These are phyloP conservation scores for Hippocampus zosterae DNA, from an alignment of 2,113 vertebrate species.

Conservation along the genomic window DNA sequence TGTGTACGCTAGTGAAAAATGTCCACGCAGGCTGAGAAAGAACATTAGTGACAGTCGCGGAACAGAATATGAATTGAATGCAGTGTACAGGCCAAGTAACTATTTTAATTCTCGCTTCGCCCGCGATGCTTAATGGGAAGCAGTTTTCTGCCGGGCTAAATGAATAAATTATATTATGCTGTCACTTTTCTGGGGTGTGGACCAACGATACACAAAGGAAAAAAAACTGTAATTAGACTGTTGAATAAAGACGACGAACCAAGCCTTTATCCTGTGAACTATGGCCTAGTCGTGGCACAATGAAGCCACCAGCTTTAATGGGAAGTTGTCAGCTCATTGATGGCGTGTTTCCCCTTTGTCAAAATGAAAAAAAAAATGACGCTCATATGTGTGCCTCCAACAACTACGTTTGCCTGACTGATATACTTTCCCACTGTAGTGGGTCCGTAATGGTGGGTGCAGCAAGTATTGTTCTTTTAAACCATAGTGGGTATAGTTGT, in stretches of 20 bases:
- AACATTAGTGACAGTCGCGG: neutral
- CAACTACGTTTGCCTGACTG: too few species aligned
- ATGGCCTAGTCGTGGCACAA: constrained; percentile 42
- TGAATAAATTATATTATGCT: constrained; percentile 65
- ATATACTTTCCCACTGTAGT: too few species aligned
- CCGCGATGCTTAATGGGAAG: constrained; percentile 37
- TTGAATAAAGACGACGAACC: constrained; percentile 67
- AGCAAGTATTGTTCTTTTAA: too few species aligned
- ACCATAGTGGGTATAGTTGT: neutral
- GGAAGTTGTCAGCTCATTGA: constrained; percentile 41
- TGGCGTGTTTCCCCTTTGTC: constrained; percentile 25
- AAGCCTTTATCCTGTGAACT: constrained; percentile 33
- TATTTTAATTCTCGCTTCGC: constrained; percentile 33
- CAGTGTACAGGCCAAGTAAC: neutral
- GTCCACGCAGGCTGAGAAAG: neutral
- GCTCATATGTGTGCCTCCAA: neutral
- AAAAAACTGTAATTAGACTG: constrained; percentile 65
- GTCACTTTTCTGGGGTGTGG: constrained; percentile 58
- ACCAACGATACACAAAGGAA: constrained; percentile 62
- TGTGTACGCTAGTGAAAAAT: constrained; percentile 11
- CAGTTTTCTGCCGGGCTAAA: constrained; percentile 41
- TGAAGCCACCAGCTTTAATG: constrained; percentile 42
- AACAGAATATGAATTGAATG: constrained; percentile 23
- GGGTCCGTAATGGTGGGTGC: too few species aligned
- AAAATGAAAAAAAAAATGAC: neutral